Percentiles rank a stretch among this genome's conserved stretches.
phyloP scores from a whole-genome alignment of 1,140 invertebrate genomes.

The Sinonovacula constricta region DNA sequence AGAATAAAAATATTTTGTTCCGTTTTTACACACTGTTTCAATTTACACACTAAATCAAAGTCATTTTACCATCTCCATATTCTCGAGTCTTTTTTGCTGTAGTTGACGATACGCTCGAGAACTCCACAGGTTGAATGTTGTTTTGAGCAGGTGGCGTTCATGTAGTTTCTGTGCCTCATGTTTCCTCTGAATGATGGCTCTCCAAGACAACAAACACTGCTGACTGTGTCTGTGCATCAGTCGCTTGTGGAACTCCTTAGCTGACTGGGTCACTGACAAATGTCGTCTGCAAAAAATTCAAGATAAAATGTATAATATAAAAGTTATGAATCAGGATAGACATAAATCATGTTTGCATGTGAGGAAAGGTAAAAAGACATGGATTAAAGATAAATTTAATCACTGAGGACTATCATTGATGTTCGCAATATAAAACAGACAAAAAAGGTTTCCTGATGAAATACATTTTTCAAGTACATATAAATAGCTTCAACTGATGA shows the following conservation, averaged over 20 bases:
- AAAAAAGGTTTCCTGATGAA: no score
- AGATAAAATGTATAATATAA: neutral
- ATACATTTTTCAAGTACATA: no score
- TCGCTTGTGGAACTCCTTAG: conserved; percentile 47
- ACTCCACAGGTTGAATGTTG: conserved; percentile 56
- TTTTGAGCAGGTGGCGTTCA: conserved; percentile 43
- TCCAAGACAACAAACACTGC: conserved; percentile 55
- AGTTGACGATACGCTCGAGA: conserved; percentile 49
- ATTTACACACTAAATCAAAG: no score
- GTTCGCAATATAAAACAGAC: no score
- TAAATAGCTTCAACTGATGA: no score
- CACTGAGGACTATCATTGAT: no score
- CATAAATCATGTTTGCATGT: no score
- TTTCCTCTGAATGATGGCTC: conserved; percentile 57
- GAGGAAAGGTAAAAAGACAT: no score
- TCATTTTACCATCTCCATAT: conserved; percentile 55
- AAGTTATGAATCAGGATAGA: neutral
- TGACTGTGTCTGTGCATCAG: conserved; percentile 20
- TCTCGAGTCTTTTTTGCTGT: conserved; percentile 47
- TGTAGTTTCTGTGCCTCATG: conserved; percentile 57
- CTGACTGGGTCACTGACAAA: conserved; percentile 54
- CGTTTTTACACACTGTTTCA: no score
- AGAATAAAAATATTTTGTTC: no score
- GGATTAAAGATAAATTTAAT: no score
- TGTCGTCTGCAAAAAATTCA: conserved; percentile 51